Percentiles rank a stretch among this genome's conserved stretches.
Evolutionary conservation across 2,888 invertebrate genomes (phyloP).

Genomic region (Osmoderma eremita): DNA sequence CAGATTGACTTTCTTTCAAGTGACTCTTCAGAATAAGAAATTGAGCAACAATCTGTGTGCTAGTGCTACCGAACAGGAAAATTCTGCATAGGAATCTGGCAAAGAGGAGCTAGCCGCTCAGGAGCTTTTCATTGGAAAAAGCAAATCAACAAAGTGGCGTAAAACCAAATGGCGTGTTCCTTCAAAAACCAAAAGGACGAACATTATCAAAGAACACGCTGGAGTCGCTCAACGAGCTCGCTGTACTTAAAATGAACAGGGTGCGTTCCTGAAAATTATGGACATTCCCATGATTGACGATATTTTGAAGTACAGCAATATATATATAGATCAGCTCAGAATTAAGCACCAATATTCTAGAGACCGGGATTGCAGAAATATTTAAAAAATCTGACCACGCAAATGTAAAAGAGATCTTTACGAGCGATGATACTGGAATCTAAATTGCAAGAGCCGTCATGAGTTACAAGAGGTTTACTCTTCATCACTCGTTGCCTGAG

Average conservation of each 20-base stretch:
- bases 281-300: conserved; percentile 49
- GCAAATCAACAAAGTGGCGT: conserved; percentile 34
- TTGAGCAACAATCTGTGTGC: too few relatives aligned
- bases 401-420: too few relatives aligned
- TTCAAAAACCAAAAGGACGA: too few relatives aligned
- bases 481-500: too few relatives aligned
- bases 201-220: background rate
- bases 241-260: conserved; percentile 32
- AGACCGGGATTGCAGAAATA: background rate
- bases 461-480: too few relatives aligned
- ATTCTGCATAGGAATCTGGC: background rate
- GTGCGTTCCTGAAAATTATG: conserved; percentile 42
- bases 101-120: conserved; percentile 7
- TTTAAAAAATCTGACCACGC: too few relatives aligned
- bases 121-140: conserved; percentile 1
- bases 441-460: too few relatives aligned
- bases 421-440: too few relatives aligned
- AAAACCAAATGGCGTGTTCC: conserved; percentile 3
- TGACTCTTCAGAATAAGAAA: too few relatives aligned
- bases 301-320: conserved; percentile 4
- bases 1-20: too few relatives aligned
- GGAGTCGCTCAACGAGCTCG: background rate
- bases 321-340: background rate
- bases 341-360: background rate
- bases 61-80: conserved; percentile 4